These are phyloP conservation scores for Melipona bicolor DNA, from an alignment of 2,888 invertebrate genomes.

Conservation along the genomic window DNA sequence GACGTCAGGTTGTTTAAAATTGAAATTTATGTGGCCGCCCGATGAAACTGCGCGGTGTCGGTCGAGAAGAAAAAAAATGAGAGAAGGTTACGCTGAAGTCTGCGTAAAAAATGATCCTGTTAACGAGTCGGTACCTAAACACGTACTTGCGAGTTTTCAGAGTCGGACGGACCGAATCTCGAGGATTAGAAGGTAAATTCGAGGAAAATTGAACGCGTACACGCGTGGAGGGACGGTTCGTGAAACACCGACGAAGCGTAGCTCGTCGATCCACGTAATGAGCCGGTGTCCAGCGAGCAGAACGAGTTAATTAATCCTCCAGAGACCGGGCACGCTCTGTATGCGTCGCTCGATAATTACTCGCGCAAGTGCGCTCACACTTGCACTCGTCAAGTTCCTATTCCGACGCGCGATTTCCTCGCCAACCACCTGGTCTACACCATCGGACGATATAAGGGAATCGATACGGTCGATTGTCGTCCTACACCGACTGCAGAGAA, in stretches of 20 bases:
- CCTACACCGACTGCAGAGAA: background rate
- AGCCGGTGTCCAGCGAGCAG: conserved; percentile 75
- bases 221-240: background rate
- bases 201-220: conserved; percentile 30
- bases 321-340: conserved; percentile 69
- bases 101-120: conserved; percentile 51
- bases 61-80: conserved; percentile 4
- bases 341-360: conserved; percentile 74
- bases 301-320: conserved; percentile 79
- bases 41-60: conserved; percentile 7
- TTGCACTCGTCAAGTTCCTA: conserved; percentile 42
- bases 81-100: background rate
- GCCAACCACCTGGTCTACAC: conserved; percentile 38
- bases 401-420: conserved; percentile 49
- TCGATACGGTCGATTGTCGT: conserved; percentile 28
- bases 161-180: background rate
- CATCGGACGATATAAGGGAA: background rate
- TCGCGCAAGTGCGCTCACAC: conserved; percentile 71
- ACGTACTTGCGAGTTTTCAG: background rate
- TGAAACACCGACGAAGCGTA: conserved; percentile 31
- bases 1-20: conserved; percentile 59
- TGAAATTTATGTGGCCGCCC: conserved; percentile 63
- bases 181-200: background rate
- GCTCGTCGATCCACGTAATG: conserved; percentile 71
- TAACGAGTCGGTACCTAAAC: background rate